Evolutionary conservation across 2,797 vertebrate species (phyloP), one percentile per base, ranked within the genome.

Genomic region (Oreonectes daqikongensis): DNA sequence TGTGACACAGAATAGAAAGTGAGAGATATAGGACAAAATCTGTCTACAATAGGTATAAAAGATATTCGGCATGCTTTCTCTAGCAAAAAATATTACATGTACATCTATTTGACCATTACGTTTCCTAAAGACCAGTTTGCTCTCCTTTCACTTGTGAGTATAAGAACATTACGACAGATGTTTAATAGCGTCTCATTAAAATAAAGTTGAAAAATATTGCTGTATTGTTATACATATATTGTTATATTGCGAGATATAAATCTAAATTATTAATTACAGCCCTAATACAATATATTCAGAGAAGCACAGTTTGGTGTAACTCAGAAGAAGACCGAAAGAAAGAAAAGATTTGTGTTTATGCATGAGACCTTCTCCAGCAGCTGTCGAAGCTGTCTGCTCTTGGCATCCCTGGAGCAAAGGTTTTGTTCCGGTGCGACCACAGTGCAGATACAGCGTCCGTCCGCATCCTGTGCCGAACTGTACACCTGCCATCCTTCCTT

Each of bases 401-500:
- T 98, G 87, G 97, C 97, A 81, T 99, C 97, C 86, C 96, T 93
- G 68, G 97, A 98, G 80, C 97, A 99, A 11, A 99, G 92, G 72
- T 94, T 99, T 86, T 98, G 97, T 83, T 98, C 97, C 1, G 97
- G 97, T 53, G 97, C 97, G 81, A 99, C 97, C 72, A 98, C 97
- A 0, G 97, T 99, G 87, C 97, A 99, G 89, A 99, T 97, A 83
- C 97, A 99, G 24, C 97, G 92, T 1, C 97, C 97, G 1, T 98
- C 97, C 1, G 96, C 95, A 83, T 99, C 97, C 88, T 99, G 97
- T 0, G 97, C 97, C 0, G 97, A 99, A 79, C 97, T 99, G 87
- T 99, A 99, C 67, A 99, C 97, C 87, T 99, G 97, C 97, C 97
- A 99, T 53, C 97, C 97, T 88, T 99, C 97, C 87, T 96, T 97